Evolutionary conservation across 30 jellyfish, hydroid and myxozoan species (phyloP), one percentile per base, ranked within the genome.

Genomic region (Pseudorhiza aurosa): DNA sequence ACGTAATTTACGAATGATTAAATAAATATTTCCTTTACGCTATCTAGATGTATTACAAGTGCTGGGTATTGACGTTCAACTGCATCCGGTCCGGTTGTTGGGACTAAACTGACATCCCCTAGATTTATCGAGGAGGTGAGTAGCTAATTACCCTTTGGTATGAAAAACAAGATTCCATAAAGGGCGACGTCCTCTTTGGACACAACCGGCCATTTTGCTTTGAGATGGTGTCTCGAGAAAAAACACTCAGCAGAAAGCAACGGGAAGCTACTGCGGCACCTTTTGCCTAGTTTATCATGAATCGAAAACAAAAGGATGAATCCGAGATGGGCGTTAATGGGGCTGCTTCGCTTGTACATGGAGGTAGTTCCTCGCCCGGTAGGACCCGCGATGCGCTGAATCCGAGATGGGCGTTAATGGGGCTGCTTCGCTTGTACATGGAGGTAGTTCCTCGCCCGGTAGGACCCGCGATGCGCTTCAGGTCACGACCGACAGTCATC

Each of bases 171-270:
- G 86, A 65, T 30, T 75, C 74, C 58, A 62, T 17, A 53, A 19
- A 70, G 64, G 69, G 27, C 71, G 68, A 81, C 94, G 79, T 87
- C 94, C 75, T 65, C 46, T 80, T 46, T 49, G 35, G 69, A 21
- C 37, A n/a, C n/a, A n/a, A n/a, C n/a, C n/a, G n/a, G n/a, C n/a
- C n/a, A n/a, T n/a, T n/a, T n/a, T n/a, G n/a, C n/a, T n/a, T n/a
- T n/a, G 77, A 74, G 87, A 74, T 53, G 87, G 87, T 74, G 87
- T 74, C 87, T n/a, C 56, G 77, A n/a, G n/a, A 31, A 76, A 76
- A 76, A 59, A 76, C 81, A 76, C 81, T 58, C 33, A 1, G 22
- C 59, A 62, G 88, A 57, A 58, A 80, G 80, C 88, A 56, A 57
- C 68, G 88, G 81, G 69, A 76, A 76, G 42, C 80, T 80, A 76